Percentiles rank a stretch among this genome's conserved stretches.
These are phyloP conservation scores for Sipha maydis DNA, from an alignment of 2,888 invertebrate genomes.

Conservation along the genomic window DNA sequence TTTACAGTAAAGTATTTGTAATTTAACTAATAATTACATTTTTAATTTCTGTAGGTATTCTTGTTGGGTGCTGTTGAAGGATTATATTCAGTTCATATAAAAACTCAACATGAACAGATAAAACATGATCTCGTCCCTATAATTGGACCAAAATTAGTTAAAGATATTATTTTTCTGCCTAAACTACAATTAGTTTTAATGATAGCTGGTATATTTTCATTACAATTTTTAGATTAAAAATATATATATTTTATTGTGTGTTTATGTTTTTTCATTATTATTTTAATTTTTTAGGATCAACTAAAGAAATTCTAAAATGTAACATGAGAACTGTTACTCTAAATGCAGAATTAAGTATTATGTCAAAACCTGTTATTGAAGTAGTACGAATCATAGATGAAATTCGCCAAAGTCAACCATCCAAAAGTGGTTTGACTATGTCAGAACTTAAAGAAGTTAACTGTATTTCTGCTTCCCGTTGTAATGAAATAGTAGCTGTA, in stretches of 20 bases:
- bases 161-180: constrained; percentile 54
- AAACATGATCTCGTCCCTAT: constrained; percentile 59
- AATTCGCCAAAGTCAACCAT: constrained; percentile 44
- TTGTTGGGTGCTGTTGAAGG: constrained; percentile 63
- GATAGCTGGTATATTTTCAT: constrained; percentile 54
- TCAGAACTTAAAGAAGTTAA: constrained; percentile 58
- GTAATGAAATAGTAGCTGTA: constrained; percentile 47
- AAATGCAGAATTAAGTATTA: constrained; percentile 50
- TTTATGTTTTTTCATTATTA: not conserved
- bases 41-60: constrained; percentile 44
- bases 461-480: constrained; percentile 39
- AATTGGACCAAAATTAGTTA: constrained; percentile 60
- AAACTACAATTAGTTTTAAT: constrained; percentile 62
- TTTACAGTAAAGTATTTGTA: not conserved
- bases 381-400: constrained; percentile 50
- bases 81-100: constrained; percentile 62
- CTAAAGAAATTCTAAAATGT: constrained; percentile 50
- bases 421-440: constrained; percentile 21
- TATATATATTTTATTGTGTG: not conserved
- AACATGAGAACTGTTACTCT: constrained; percentile 51
- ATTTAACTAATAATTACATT: not conserved
- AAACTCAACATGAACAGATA: constrained; percentile 29
- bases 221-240: not conserved
- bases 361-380: constrained; percentile 54
- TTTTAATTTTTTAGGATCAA: constrained; percentile 26